Evolutionary conservation across 2,888 invertebrate genomes (phyloP).

Genomic region (Idaea biselata): DNA sequence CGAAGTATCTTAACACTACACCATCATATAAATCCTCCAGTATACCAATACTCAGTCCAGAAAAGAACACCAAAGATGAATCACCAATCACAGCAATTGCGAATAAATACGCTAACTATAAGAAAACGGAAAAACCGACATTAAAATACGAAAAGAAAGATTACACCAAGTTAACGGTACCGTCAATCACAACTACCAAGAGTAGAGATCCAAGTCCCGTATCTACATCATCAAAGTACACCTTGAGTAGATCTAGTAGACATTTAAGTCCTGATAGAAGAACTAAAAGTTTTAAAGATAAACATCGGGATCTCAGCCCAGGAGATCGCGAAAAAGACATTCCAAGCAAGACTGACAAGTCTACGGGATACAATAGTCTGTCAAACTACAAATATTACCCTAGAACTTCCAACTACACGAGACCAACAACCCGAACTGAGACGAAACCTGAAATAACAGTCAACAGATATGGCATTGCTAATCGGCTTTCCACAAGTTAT

Average conservation of each 20-base stretch:
- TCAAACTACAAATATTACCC: slow-evolving; percentile 79
- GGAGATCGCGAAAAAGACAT: slow-evolving; percentile 76
- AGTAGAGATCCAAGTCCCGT: slow-evolving; percentile 82
- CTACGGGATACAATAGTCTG: slow-evolving; percentile 73
- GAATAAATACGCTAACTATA: slow-evolving; percentile 66
- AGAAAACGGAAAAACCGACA: slow-evolving; percentile 44
- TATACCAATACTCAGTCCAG: slow-evolving; percentile 63
- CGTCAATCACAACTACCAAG: slow-evolving; percentile 53
- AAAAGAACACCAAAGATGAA: slow-evolving; percentile 57
- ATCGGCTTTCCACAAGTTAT: slow-evolving; percentile 66
- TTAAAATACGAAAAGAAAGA: slow-evolving; percentile 69
- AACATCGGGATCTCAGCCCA: slow-evolving; percentile 80
- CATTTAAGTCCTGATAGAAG: slow-evolving; percentile 76
- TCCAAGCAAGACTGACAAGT: slow-evolving; percentile 79
- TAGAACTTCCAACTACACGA: slow-evolving; percentile 62
- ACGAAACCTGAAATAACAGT: slow-evolving; percentile 49
- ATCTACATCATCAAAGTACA: slow-evolving; percentile 64
- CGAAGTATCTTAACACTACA: slow-evolving; percentile 65
- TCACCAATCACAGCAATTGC: slow-evolving; percentile 67
- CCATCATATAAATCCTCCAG: slow-evolving; percentile 74
- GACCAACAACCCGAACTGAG: slow-evolving; percentile 45
- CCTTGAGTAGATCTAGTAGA: slow-evolving; percentile 60
- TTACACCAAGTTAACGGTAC: slow-evolving; percentile 70
- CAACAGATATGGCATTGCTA: slow-evolving; percentile 69
- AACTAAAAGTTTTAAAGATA: slow-evolving; percentile 63